Evolutionary conservation across 2,797 vertebrate species (phyloP).

Genomic region (Tragelaphus oryx): DNA sequence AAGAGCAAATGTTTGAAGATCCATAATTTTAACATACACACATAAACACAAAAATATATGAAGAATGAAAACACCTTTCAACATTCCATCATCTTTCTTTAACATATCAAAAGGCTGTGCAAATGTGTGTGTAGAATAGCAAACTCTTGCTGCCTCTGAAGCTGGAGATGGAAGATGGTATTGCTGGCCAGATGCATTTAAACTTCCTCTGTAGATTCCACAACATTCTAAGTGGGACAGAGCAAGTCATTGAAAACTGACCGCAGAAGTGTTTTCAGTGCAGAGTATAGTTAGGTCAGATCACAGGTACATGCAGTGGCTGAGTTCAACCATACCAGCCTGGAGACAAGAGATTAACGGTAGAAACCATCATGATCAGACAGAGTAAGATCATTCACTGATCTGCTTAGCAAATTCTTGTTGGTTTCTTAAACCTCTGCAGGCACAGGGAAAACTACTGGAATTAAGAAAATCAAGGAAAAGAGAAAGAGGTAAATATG

Average conservation of each 20-base stretch:
- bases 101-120: not conserved
- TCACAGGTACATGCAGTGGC: not conserved
- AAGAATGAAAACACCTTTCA: not conserved
- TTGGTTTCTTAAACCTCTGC: not conserved
- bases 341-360: not conserved
- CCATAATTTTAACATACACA: constrained; percentile 18
- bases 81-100: not conserved
- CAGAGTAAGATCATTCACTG: not conserved
- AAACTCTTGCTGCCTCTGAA: not conserved
- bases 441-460: not conserved
- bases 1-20: not conserved
- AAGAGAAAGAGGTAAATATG: not conserved
- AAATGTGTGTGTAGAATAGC: not conserved
- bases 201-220: not conserved
- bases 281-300: not conserved
- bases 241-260: not conserved
- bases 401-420: constrained; percentile 1
- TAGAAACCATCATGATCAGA: constrained; percentile 21
- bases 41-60: constrained; percentile 1
- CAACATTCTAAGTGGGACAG: not conserved
- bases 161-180: not conserved
- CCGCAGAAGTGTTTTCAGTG: not conserved
- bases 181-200: not conserved
- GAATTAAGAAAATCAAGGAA: constrained; percentile 19
- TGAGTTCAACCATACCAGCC: not conserved